Percentiles rank a stretch among this genome's conserved stretches.
These are phyloP conservation scores for Fukomys damarensis DNA, from an alignment of 2,113 vertebrate species.

Conservation along the genomic window DNA sequence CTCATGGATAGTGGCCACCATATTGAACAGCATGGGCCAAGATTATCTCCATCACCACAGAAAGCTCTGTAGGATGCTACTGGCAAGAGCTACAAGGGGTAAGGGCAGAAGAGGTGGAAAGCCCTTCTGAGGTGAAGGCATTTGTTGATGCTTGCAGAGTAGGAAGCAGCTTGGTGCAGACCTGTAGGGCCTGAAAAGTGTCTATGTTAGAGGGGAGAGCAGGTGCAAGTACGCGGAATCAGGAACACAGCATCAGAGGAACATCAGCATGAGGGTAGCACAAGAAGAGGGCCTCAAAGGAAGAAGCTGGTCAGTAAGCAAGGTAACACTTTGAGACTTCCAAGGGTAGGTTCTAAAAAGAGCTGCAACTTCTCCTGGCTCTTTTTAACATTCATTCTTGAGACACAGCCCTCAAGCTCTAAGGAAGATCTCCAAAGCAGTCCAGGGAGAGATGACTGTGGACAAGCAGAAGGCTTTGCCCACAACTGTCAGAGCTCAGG, in stretches of 20 bases:
- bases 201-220: background rate
- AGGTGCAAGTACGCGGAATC: too few relatives aligned
- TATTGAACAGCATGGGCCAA: background rate
- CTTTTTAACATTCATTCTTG: background rate
- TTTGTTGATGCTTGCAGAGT: background rate
- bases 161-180: background rate
- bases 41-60: background rate
- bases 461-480: background rate
- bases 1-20: background rate
- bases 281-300: background rate
- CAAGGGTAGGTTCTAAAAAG: background rate
- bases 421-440: background rate
- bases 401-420: background rate
- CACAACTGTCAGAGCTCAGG: background rate
- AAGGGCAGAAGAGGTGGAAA: background rate
- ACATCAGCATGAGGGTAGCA: background rate
- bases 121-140: rapidly evolving
- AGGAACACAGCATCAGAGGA: background rate
- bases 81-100: background rate
- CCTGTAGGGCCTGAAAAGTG: background rate
- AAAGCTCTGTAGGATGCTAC: background rate
- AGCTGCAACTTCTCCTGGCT: background rate
- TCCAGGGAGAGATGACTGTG: background rate
- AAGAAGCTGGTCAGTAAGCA: background rate
- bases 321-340: too few relatives aligned